Base-by-base conservation (phyloP, 2,113 vertebrate genomes). In the Rhinopomastus cyanomelas region DNA sequence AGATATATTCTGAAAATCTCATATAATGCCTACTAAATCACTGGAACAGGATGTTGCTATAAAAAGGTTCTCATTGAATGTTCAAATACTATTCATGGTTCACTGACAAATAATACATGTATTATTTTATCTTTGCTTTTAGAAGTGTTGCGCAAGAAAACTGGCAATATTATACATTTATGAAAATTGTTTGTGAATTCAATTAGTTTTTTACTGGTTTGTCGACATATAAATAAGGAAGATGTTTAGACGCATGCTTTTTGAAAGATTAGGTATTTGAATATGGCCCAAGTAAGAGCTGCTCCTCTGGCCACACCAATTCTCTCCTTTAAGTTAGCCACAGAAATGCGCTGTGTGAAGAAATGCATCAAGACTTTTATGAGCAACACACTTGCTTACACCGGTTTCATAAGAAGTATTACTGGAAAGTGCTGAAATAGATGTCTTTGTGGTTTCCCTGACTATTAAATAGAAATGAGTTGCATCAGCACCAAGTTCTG, bases 381-480 rank as follows among this genome's bases (percentile, higher is more conserved):
- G 22, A 87, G 26, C 53, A 71, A 6, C 27, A 32, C 22, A 34
- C 59, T 36, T 49, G 12, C 27, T 91, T 88, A 82, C 73, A 57
- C 69, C 42, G 0, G 16, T 29, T 85, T 34, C 42, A 2, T 66
- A 59, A 20, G 61, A 61, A 39, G 13, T 51, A 48, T 26, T 74
- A 34, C 34, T 79, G 8, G 42, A 61, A 87, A 72, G 5, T 77
- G 75, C 75, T 82, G 36, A 84, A 81, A 72, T 21, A 20, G 30
- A 16, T 16, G 27, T 46, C n/a, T 94, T 89, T 52, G 19, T 94
- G 32, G 87, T 90, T 61, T 77, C 85, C 88, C 90, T 85, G 26
- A 5, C 75, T 34, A 73, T 72, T 84, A 83, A 89, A 52, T 60
- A 59, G 44, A 87, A 30, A 32, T 32, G 39, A 19, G 19, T 71